Evolutionary conservation across 2,113 vertebrate genomes (phyloP).

Genomic region (Hypomesus transpacificus): DNA sequence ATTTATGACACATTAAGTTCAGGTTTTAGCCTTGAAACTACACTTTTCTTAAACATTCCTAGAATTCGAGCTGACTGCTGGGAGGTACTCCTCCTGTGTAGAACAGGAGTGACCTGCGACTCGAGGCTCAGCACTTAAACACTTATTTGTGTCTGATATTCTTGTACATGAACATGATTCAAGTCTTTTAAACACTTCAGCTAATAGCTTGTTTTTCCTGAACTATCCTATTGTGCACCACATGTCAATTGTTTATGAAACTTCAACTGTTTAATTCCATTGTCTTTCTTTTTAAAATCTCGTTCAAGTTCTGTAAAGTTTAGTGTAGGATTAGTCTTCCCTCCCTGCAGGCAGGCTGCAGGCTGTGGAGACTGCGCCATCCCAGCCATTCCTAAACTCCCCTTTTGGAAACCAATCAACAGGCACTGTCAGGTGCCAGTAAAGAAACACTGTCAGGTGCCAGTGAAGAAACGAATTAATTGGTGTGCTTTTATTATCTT

Average conservation of each 20-base stretch:
- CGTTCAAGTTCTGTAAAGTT: slow-evolving; percentile 1
- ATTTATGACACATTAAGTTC: slow-evolving; percentile 8
- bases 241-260: too few relatives aligned
- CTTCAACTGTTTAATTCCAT: slow-evolving; percentile 14
- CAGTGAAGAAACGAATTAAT: slow-evolving; percentile 47
- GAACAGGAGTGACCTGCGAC: too few relatives aligned
- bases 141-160: slow-evolving; percentile 31
- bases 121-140: too few relatives aligned
- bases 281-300: background rate
- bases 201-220: background rate
- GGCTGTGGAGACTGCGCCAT: slow-evolving; percentile 46
- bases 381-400: slow-evolving; percentile 47
- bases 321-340: slow-evolving; percentile 11
- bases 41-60: slow-evolving; percentile 52
- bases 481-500: slow-evolving; percentile 44
- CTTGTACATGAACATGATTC: slow-evolving; percentile 37
- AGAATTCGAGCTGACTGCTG: too few relatives aligned
- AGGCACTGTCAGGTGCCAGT: slow-evolving; percentile 35
- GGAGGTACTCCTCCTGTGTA: too few relatives aligned
- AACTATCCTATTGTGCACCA: background rate
- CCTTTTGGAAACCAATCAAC: slow-evolving; percentile 57
- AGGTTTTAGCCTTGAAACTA: slow-evolving; percentile 22
- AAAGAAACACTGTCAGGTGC: slow-evolving; percentile 38
- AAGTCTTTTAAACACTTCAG: too few relatives aligned
- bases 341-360: background rate